These are phyloP conservation scores for Calyptommatus sinebrachiatus DNA, from an alignment of 2,113 vertebrate species.

Conservation along the genomic window DNA sequence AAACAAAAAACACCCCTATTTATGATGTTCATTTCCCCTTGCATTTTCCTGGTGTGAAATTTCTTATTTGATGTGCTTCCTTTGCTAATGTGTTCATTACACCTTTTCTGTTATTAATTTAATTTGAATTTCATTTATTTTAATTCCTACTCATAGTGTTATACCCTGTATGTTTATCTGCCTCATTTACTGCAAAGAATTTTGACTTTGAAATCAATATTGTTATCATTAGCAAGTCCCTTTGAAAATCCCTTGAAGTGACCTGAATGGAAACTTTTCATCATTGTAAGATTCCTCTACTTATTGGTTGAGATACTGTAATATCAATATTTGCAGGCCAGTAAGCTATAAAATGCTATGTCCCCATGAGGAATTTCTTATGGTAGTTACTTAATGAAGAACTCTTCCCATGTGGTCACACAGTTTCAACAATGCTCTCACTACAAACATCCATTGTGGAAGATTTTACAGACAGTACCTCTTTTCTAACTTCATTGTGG, in stretches of 20 bases:
- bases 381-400: no score
- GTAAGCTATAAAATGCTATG: background rate
- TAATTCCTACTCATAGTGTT: background rate
- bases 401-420: no score
- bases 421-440: no score
- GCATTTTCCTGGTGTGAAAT: background rate
- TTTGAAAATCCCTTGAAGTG: background rate
- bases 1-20: no score
- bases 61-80: background rate
- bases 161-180: background rate
- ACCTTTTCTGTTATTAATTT: background rate
- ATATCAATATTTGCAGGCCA: background rate
- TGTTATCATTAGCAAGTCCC: conserved; percentile 1
- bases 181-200: conserved; percentile 5
- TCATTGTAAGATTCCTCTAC: background rate
- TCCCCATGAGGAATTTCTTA: no score
- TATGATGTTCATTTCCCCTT: background rate
- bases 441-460: no score
- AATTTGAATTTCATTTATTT: background rate
- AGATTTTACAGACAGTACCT: no score
- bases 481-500: no score
- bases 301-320: background rate
- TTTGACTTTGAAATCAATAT: conserved; percentile 15
- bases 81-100: background rate
- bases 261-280: background rate